Evolutionary conservation across 2,888 invertebrate genomes (phyloP).

Genomic region (Lathronympha strigana): DNA sequence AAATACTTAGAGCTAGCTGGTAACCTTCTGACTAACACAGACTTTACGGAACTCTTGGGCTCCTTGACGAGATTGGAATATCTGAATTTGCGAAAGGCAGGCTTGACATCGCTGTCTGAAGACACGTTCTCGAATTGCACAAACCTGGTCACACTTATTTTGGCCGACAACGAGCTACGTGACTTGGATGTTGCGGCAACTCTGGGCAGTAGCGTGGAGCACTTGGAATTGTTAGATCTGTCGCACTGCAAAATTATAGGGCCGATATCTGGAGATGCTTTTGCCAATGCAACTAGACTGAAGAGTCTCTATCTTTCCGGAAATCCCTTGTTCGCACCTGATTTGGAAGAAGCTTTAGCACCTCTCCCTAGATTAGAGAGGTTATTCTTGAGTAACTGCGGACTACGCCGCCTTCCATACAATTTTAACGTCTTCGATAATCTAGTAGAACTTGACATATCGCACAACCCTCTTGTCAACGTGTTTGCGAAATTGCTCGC

Average conservation of each 20-base stretch:
- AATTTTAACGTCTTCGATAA: conserved; percentile 87
- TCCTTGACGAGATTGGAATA: conserved; percentile 85
- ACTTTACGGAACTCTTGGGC: conserved; percentile 86
- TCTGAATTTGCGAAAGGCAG: conserved; percentile 85
- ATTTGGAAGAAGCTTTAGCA: conserved; percentile 86
- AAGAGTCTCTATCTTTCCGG: conserved; percentile 87
- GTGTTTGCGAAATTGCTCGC: conserved; percentile 87
- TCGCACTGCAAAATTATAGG: conserved; percentile 88
- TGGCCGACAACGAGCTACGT: conserved; percentile 87
- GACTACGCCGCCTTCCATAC: conserved; percentile 85
- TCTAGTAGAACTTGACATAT: conserved; percentile 87
- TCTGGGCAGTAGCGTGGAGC: conserved; percentile 86
- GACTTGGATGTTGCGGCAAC: conserved; percentile 87
- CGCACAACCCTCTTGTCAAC: conserved; percentile 87
- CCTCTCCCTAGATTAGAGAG: conserved; percentile 87
- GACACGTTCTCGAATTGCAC: conserved; percentile 87
- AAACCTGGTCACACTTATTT: conserved; percentile 85
- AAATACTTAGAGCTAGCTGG: conserved; percentile 86
- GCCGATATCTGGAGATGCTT: conserved; percentile 87
- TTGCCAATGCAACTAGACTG: conserved; percentile 87
- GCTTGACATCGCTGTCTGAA: conserved; percentile 85
- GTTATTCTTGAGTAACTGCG: conserved; percentile 87
- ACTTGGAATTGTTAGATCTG: conserved; percentile 86
- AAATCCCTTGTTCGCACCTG: conserved; percentile 87
- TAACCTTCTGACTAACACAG: conserved; percentile 82